Percentiles rank a stretch among this genome's conserved stretches.
Conservation (phyloP, 2,797 vertebrate genomes). For the Acridotheres tristis region DNA sequence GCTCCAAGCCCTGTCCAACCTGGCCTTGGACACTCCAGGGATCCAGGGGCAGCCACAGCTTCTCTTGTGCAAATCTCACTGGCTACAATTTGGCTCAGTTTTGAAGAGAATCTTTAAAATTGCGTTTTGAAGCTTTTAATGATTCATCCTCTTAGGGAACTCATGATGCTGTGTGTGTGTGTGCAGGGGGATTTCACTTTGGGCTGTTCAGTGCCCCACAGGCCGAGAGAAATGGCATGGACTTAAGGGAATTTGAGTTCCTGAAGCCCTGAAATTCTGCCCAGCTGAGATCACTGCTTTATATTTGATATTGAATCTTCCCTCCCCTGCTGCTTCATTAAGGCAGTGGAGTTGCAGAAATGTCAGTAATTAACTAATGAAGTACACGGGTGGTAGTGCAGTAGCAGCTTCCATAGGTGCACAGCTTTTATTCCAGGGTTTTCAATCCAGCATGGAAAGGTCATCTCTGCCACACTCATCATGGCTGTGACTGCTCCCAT, state of each 20-base stretch:
- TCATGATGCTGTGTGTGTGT: not conserved
- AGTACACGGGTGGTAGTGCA: fast-evolving
- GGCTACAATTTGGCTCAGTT: not conserved
- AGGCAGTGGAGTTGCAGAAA: not conserved
- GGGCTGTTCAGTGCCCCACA: fast-evolving
- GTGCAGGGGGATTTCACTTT: not conserved
- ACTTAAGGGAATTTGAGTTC: not conserved
- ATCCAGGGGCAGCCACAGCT: not conserved
- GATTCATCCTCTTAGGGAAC: not conserved
- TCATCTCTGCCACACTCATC: fast-evolving
- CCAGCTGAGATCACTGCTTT: not conserved
- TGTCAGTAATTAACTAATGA: not conserved
- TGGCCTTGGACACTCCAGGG: not conserved
- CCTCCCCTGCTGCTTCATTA: not conserved
- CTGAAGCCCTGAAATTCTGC: not conserved
- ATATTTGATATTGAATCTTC: not conserved
- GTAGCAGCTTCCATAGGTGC: not conserved
- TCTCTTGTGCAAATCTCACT: not conserved
- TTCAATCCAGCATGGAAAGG: not conserved
- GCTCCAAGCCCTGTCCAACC: fast-evolving
- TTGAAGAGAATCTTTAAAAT: not conserved
- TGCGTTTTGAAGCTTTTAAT: not conserved
- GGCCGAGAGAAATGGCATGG: fast-evolving
- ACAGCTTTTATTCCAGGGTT: fast-evolving
- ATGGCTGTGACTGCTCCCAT: fast-evolving